These are phyloP conservation scores for Parascotia fuliginaria DNA, from an alignment of 2,888 invertebrate species.

Conservation along the genomic window DNA sequence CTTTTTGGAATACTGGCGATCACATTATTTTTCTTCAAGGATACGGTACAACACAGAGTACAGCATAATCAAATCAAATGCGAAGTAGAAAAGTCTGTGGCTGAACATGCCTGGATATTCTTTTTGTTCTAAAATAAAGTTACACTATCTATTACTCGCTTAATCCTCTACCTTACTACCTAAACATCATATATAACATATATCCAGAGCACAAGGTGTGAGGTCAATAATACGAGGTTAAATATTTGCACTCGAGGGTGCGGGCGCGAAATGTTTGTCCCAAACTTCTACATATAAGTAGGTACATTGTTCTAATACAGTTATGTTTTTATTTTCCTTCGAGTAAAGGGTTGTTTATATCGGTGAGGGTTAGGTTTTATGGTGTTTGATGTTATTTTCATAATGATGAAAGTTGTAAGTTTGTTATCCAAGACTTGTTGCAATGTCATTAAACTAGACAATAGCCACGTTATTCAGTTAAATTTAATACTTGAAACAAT, in stretches of 20 bases:
- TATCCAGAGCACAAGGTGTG: conserved; percentile 65
- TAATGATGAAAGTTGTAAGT: not conserved
- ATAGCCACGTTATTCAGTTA: too few relatives aligned
- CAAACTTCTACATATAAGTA: conserved; percentile 19
- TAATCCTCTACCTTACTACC: conserved; percentile 11
- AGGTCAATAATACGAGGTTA: conserved; percentile 76
- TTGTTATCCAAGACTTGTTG: too few relatives aligned
- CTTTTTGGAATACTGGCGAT: too few relatives aligned
- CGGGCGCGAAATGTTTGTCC: conserved; percentile 65
- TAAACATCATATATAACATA: conserved; percentile 26
- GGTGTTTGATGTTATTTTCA: not conserved
- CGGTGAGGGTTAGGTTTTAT: not conserved
- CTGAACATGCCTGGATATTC: too few relatives aligned
- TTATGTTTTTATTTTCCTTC: conserved; percentile 45
- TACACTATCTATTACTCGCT: conserved; percentile 10
- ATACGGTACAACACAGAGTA: too few relatives aligned
- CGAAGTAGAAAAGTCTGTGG: too few relatives aligned
- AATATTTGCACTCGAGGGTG: conserved; percentile 71
- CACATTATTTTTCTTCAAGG: too few relatives aligned
- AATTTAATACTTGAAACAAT: too few relatives aligned
- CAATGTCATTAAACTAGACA: too few relatives aligned
- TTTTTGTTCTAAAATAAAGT: not conserved
- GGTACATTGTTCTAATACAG: conserved; percentile 8
- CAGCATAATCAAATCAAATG: too few relatives aligned
- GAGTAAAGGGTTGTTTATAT: conserved; percentile 22